Evolutionary conservation across 2,888 invertebrate genomes (phyloP).

Genomic region (Phyllotreta cruciferae): DNA sequence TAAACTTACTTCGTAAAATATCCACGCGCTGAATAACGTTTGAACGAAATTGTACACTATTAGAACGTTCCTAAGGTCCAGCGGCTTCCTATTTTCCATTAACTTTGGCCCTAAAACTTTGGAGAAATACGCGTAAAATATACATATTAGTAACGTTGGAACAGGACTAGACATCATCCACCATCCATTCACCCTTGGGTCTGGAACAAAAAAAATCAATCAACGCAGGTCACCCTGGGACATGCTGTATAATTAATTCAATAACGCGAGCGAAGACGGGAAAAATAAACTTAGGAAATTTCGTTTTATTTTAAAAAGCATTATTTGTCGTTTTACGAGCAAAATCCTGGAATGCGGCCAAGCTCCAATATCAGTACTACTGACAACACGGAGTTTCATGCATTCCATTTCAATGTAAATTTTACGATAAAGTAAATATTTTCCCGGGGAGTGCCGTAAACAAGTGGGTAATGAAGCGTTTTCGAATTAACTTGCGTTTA

Average conservation of each 20-base stretch:
- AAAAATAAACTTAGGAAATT: no score
- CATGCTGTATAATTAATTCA: not conserved
- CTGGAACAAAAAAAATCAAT: conserved; percentile 64
- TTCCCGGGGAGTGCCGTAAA: no score
- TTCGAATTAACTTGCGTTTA: no score
- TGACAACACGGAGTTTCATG: no score
- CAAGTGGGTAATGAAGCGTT: no score
- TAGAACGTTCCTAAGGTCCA: conserved; percentile 80
- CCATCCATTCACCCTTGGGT: conserved; percentile 89
- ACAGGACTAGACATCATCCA: conserved; percentile 93
- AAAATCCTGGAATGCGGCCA: no score
- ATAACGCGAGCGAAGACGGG: not conserved
- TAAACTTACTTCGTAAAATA: conserved; percentile 77
- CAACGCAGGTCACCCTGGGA: not conserved
- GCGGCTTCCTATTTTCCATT: conserved; percentile 91
- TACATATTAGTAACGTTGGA: conserved; percentile 88
- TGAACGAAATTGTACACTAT: conserved; percentile 89
- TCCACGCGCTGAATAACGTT: conserved; percentile 90
- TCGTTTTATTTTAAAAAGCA: no score
- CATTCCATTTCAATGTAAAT: no score
- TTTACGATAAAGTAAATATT: no score
- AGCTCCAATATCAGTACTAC: no score
- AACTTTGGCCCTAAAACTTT: conserved; percentile 82
- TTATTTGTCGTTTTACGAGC: no score
- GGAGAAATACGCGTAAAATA: conserved; percentile 87